Base-by-base conservation (phyloP, 2,888 invertebrate genomes). In the Cyaniris semiargus region DNA sequence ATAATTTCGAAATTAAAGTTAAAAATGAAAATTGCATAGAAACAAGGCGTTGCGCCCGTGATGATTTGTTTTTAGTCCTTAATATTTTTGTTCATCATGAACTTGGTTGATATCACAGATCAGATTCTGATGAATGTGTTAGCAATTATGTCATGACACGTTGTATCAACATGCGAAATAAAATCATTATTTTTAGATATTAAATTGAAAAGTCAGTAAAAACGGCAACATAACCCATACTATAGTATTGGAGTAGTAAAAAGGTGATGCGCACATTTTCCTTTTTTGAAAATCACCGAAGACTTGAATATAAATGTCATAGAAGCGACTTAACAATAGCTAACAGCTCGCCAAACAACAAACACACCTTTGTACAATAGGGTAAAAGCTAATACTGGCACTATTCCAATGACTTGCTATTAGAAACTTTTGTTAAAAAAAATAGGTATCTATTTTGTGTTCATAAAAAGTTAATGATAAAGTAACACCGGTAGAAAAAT, bases 401-500 rank as follows among this genome's bases (percentile, higher is more conserved):
- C 5, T 53, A 53, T 18, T 53, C 53, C 53, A 53, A 53, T 18
- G 5, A 66, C 31, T 15, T 27, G 66, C 31, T 31, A 27, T 66
- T 66, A n/a, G 6, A 18, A 27, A 27, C 7, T 31, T 13, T 27
- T 27, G 3, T 44, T 27, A 6, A 66, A 66, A 66, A 15, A 66
- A 10, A 10, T 23, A 21, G 8, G 1, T 56, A 58, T 21, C 21
- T 60, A 23, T 60, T 23, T 60, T 21, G 10, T 23, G 10, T 0
- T 23, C 2, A 60, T 21, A 23, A 60, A 18, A 53, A 53, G 15
- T 53, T 18, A 53, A 53, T 53, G 53, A 78, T 78, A 81, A 78
- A 75, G 85, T 88, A 89, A 88, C 83, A 82, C 83, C 87, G 85
- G 85, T 84, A 87, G 87, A 85, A 89, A 88, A 86, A 84, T 83